phyloP scores from a whole-genome alignment of 2,797 vertebrate species.

The Sciaenops ocellatus region DNA sequence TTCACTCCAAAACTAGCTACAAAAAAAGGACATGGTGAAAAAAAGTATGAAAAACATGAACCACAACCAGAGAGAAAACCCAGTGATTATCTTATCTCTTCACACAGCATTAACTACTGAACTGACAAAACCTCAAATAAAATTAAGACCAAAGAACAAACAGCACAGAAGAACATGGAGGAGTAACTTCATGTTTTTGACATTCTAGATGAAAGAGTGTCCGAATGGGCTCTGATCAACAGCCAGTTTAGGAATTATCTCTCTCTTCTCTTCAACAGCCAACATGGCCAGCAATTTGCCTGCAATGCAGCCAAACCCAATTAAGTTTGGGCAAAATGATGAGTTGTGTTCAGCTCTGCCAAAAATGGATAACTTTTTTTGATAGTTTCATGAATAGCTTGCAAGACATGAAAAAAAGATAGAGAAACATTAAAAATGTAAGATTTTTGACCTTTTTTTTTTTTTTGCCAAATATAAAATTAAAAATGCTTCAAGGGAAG shows the following conservation, averaged over 20 bases:
- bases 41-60: too few relatives aligned
- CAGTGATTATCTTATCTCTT: background rate
- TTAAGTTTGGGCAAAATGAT: background rate
- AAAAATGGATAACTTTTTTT: background rate
- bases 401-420: background rate
- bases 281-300: background rate
- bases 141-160: background rate
- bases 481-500: background rate
- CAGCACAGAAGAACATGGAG: background rate
- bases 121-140: background rate
- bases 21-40: background rate
- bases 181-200: background rate
- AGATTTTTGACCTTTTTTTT: background rate
- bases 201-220: constrained; percentile 3
- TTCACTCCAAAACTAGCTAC: background rate
- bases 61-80: background rate
- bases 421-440: background rate
- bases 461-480: background rate
- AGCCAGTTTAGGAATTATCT: constrained; percentile 12
- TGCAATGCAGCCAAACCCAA: constrained; percentile 4
- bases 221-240: background rate
- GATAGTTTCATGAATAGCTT: background rate
- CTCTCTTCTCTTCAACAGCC: constrained; percentile 1
- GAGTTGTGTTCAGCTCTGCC: background rate
- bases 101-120: background rate